Evolutionary conservation across 2,797 vertebrate species (phyloP).

Genomic region (Protosalanx chinensis): DNA sequence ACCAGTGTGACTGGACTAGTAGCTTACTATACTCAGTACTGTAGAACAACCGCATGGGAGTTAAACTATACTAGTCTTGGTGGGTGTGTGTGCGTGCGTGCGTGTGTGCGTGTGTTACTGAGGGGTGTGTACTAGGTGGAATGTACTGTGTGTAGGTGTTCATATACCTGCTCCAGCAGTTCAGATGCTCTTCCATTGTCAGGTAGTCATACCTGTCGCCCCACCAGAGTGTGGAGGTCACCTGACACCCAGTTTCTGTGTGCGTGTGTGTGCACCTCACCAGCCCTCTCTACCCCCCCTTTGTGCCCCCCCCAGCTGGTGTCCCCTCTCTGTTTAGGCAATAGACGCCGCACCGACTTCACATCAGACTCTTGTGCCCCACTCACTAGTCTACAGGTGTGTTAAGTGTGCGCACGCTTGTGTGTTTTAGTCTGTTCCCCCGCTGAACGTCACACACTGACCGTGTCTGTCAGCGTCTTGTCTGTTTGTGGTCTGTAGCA

Average conservation of each 20-base stretch:
- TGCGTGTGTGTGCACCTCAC: constrained; percentile 42
- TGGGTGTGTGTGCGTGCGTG: constrained; percentile 45
- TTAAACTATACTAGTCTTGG: constrained; percentile 66
- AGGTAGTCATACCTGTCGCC: constrained; percentile 63
- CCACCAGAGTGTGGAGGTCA: constrained; percentile 44
- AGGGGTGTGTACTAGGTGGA: constrained; percentile 61
- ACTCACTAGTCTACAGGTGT: constrained; percentile 59
- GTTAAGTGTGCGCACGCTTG: constrained; percentile 19
- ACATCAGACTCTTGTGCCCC: constrained; percentile 69
- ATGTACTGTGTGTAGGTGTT: constrained; percentile 70
- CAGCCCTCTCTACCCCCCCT: constrained; percentile 37
- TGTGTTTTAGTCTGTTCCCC: constrained; percentile 55
- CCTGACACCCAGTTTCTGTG: constrained; percentile 24
- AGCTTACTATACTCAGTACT: constrained; percentile 77
- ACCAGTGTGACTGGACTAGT: constrained; percentile 75
- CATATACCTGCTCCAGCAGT: constrained; percentile 66
- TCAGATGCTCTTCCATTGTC: constrained; percentile 70
- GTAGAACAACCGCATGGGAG: constrained; percentile 75
- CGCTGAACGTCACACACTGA: constrained; percentile 65
- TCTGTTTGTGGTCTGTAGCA: constrained; percentile 40
- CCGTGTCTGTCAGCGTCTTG: constrained; percentile 58
- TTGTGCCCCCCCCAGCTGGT: constrained; percentile 6
- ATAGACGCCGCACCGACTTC: constrained; percentile 57
- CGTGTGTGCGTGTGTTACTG: constrained; percentile 35
- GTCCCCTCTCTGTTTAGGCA: constrained; percentile 4